phyloP scores from a whole-genome alignment of 2,888 invertebrate species.

The Gastracanthus pulcherrimus region DNA sequence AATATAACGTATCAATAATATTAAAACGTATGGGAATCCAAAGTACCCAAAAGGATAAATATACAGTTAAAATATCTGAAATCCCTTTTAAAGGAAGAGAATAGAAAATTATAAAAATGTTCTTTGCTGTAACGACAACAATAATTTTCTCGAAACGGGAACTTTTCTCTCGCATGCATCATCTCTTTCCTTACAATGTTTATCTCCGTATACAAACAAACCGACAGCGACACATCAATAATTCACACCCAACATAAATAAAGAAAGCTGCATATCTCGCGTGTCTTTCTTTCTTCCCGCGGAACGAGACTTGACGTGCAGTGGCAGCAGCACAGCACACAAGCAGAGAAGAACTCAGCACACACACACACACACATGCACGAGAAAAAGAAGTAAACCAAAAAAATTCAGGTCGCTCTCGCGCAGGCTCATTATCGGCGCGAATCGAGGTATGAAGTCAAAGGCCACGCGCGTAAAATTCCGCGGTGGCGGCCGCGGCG shows the following conservation, averaged over 20 bases:
- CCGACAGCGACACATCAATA: conserved; percentile 8
- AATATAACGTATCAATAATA: too few species aligned
- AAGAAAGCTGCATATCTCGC: too few species aligned
- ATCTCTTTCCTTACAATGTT: background rate
- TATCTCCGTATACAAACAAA: background rate
- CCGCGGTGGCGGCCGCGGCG: background rate
- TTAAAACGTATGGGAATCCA: too few species aligned
- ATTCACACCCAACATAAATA: background rate
- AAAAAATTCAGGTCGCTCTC: conserved; percentile 41
- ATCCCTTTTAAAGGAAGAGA: too few species aligned
- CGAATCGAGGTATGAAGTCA: conserved; percentile 41
- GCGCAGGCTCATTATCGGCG: conserved; percentile 28
- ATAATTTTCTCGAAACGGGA: background rate
- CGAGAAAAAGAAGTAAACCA: too few species aligned
- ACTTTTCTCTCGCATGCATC: background rate
- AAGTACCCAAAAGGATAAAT: too few species aligned
- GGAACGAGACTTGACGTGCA: conserved; percentile 15
- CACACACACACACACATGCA: too few species aligned
- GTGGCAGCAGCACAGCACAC: too few species aligned
- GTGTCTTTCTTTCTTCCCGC: background rate
- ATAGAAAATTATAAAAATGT: too few species aligned
- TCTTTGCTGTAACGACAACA: background rate
- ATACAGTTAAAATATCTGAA: too few species aligned
- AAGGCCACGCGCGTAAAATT: conserved; percentile 1
- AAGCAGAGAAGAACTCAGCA: too few species aligned